These are phyloP conservation scores for Hypocryptadius cinnamomeus DNA, from an alignment of 2,113 vertebrate species.

Conservation along the genomic window DNA sequence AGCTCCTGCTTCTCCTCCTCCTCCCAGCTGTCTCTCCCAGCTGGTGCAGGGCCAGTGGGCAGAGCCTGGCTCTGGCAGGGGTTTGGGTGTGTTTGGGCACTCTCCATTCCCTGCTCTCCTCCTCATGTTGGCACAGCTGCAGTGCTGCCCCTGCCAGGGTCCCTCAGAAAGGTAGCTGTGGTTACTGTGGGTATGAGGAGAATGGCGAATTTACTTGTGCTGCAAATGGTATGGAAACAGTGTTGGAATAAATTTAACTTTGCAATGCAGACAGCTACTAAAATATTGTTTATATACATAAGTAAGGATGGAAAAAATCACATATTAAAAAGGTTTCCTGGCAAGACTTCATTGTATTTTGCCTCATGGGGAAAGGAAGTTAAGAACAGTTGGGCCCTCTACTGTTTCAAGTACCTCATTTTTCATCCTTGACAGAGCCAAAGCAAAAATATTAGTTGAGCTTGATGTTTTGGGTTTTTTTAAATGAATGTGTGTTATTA, in stretches of 20 bases:
- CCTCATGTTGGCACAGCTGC: background rate
- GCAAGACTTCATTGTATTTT: background rate
- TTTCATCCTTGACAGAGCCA: background rate
- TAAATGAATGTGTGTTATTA: background rate
- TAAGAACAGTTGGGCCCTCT: background rate
- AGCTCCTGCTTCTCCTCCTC: background rate
- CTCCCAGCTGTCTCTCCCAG: background rate
- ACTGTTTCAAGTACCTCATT: background rate
- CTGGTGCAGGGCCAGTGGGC: background rate
- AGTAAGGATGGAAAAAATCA: background rate
- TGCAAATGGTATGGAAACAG: background rate
- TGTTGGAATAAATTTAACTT: background rate
- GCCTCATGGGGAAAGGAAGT: background rate
- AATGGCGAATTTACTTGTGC: background rate
- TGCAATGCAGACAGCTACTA: background rate
- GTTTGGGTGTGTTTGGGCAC: background rate
- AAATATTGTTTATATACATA: background rate
- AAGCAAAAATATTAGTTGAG: background rate
- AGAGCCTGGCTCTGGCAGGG: background rate
- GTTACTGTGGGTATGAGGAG: background rate
- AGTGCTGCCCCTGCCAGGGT: background rate
- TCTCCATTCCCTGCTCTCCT: fast-evolving
- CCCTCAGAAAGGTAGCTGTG: background rate
- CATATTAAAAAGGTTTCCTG: background rate
- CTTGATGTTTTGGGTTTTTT: background rate